Base-by-base conservation (phyloP, 1,140 invertebrate species). In the Agrypnia vestita region DNA sequence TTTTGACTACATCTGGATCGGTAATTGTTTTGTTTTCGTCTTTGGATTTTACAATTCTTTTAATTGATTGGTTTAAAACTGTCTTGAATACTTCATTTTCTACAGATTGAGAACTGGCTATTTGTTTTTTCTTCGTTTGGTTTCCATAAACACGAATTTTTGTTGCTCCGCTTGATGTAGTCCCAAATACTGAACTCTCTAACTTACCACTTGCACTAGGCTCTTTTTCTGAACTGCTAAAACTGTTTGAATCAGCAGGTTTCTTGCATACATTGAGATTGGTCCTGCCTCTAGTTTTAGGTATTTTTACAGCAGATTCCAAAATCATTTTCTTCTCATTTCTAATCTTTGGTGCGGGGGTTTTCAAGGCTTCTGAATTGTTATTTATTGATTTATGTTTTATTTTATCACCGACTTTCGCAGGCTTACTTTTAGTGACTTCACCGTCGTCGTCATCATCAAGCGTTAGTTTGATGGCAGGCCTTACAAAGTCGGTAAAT, bases 381-480 rank as follows among this genome's bases (percentile, higher is more conserved):
- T 62, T 44, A 53, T 19, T 51, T 12, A 21, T 12, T 25, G 17
- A 76, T 10, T 76, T 44, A 49, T 21, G 13, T 25, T n/a, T 25
- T 25, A 43, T 8, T 64, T 64, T 62, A 59, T 25, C 13, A 71
- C 11, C 46, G 46, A 3, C n/a, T 51, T 47, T 77, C 64, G 12
- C 67, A 7, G 47, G 12, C 47, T 71, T 71, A 6, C 17, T 71
- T 62, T 10, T 72, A 59, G 4, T 59, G 72, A 59, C 43, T 15
- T 62, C 59, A n/a, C 75, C 72, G 47, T 80, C 71, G n/a, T 78
- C 81, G 21, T 75, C 55, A 51, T 80, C 77, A 4, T 80, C 77
- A 4, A 83, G 59, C 35, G 71, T 67, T 8, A 83, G 43, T 67
- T 83, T 83, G 17, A 81, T 79, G 13, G 62, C 56, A 3, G 82